These are phyloP conservation scores for Laspeyria flexula DNA, from an alignment of 2,888 invertebrate genomes.

Conservation along the genomic window DNA sequence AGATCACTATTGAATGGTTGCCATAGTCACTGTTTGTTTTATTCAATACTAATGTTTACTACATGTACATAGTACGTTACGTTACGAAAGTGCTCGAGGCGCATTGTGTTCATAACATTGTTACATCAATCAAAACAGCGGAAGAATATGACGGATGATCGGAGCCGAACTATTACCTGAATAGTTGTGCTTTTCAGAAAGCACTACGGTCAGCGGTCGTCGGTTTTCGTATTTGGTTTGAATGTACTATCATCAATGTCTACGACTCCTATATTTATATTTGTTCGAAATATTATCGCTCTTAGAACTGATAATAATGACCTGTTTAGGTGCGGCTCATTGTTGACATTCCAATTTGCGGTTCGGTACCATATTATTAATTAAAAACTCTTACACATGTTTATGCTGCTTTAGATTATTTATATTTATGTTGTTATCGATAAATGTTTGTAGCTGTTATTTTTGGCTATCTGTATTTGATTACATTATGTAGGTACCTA, in stretches of 20 bases:
- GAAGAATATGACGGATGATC: conserved; percentile 49
- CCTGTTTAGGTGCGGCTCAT: conserved; percentile 37
- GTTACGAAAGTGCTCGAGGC: conserved; percentile 10
- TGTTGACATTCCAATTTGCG: conserved; percentile 27
- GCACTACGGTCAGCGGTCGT: neutral
- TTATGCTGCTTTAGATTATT: neutral
- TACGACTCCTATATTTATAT: conserved; percentile 11
- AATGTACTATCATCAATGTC: conserved; percentile 3
- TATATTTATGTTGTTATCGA: neutral
- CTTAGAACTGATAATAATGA: conserved; percentile 32
- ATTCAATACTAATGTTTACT: conserved; percentile 41
- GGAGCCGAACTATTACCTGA: conserved; percentile 35
- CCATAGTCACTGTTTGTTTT: conserved; percentile 55
- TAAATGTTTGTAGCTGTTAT: neutral
- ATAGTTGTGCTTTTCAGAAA: conserved; percentile 18
- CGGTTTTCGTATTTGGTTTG: conserved; percentile 1
- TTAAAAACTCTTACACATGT: neutral
- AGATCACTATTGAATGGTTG: conserved; percentile 52
- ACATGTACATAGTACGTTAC: conserved; percentile 17
- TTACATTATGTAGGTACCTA: neutral
- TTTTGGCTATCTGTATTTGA: neutral
- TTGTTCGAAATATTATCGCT: conserved; percentile 30
- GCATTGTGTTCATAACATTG: conserved; percentile 28
- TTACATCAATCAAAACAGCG: conserved; percentile 48
- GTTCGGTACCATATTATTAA: conserved; percentile 12